A percentile compares a stretch with the other conserved stretches of the same genome.
Evolutionary conservation across 1,140 invertebrate genomes (phyloP).

Genomic region (Venturia canescens): DNA sequence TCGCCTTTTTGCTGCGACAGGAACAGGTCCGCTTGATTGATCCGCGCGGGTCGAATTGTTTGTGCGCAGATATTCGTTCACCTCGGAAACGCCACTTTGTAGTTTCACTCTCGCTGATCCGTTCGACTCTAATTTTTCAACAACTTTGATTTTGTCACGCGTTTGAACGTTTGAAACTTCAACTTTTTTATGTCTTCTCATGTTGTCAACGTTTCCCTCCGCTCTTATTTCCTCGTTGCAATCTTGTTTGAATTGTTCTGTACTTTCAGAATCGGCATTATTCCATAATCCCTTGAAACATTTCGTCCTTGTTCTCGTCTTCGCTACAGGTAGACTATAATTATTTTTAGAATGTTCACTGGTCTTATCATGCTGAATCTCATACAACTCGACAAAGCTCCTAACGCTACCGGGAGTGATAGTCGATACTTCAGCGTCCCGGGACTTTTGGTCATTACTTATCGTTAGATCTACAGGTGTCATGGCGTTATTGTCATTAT

Average conservation of each 20-base stretch:
- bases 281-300: slow-evolving; percentile 3
- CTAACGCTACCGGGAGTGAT: slow-evolving; percentile 74
- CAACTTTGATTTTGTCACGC: neutral
- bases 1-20: slow-evolving; percentile 15
- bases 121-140: neutral
- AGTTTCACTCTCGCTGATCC: no score
- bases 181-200: neutral
- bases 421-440: slow-evolving; percentile 64
- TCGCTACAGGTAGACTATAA: slow-evolving; percentile 50
- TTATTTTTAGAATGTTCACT: slow-evolving; percentile 61
- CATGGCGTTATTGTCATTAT: slow-evolving; percentile 73
- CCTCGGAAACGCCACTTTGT: neutral
- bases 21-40: slow-evolving; percentile 31
- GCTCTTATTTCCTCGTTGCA: neutral
- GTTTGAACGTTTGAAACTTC: no score
- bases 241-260: neutral
- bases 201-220: neutral
- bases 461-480: slow-evolving; percentile 71
- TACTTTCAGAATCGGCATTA: neutral
- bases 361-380: slow-evolving; percentile 64
- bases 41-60: neutral
- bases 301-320: slow-evolving; percentile 27
- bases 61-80: neutral
- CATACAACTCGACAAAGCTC: slow-evolving; percentile 72
- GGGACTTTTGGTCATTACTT: slow-evolving; percentile 67